A percentile compares a stretch with the other conserved stretches of the same genome.
Evolutionary conservation across 2,113 vertebrate species (phyloP).

Genomic region (Bubo bubo): DNA sequence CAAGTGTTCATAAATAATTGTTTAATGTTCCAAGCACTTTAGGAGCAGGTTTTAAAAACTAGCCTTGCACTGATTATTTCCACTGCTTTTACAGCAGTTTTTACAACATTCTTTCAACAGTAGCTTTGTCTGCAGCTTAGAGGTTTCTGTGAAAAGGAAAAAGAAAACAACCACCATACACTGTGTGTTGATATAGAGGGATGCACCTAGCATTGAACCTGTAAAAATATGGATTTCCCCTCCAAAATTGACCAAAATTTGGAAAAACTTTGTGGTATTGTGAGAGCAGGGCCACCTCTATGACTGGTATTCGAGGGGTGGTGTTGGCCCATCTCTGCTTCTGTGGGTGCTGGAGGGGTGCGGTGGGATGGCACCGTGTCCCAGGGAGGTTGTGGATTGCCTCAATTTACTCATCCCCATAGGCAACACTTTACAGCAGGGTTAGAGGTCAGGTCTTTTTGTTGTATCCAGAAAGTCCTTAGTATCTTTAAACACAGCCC

Average conservation of each 20-base stretch:
- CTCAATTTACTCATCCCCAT: neutral
- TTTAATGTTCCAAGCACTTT: slow-evolving; percentile 70
- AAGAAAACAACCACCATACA: neutral
- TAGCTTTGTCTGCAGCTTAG: neutral
- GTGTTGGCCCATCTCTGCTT: neutral
- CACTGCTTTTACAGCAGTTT: neutral
- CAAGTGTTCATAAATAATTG: slow-evolving; percentile 72
- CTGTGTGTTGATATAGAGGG: neutral
- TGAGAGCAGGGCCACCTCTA: neutral
- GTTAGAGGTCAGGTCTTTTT: neutral
- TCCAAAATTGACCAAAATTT: neutral
- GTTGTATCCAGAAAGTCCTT: neutral
- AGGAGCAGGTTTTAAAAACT: slow-evolving; percentile 63
- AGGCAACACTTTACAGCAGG: neutral
- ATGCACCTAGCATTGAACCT: accelerated
- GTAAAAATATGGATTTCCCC: neutral
- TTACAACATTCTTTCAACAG: slow-evolving; percentile 13
- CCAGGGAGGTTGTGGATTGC: neutral
- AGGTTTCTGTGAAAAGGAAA: neutral
- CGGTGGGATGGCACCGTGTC: neutral
- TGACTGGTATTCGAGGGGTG: neutral
- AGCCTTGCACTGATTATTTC: slow-evolving; percentile 54
- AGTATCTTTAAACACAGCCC: neutral
- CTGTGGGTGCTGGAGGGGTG: accelerated
- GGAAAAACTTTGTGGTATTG: neutral